Conservation (phyloP, 2,888 invertebrate genomes). For the Invenusta paracnida region DNA sequence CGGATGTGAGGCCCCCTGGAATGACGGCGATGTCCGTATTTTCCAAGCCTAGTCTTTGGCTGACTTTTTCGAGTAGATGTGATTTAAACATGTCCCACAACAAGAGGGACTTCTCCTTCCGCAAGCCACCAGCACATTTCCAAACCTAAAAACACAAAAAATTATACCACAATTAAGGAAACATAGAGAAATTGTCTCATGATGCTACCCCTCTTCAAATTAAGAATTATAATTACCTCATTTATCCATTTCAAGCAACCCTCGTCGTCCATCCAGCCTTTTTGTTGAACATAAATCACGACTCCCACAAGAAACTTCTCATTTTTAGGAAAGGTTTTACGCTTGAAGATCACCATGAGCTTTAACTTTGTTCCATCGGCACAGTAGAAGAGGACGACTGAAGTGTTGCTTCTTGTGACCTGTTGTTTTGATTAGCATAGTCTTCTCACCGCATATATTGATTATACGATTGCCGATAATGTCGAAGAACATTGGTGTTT, state of each 20-base stretch:
- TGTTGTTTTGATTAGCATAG: constrained; percentile 42
- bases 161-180: no score
- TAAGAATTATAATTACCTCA: no score
- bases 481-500: constrained; percentile 35
- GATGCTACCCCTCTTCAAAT: no score
- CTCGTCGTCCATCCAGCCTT: background rate
- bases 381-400: constrained; percentile 44
- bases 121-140: no score
- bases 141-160: no score
- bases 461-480: constrained; percentile 40
- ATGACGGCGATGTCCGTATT: background rate
- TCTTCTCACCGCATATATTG: constrained; percentile 42
- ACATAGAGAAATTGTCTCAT: no score
- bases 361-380: constrained; percentile 45
- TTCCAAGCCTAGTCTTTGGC: background rate
- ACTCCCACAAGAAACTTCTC: constrained; percentile 43
- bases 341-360: constrained; percentile 45
- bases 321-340: constrained; percentile 39
- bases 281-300: constrained; percentile 30
- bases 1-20: background rate
- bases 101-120: no score
- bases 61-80: background rate
- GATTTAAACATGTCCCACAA: background rate
- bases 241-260: background rate
- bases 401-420: constrained; percentile 46